phyloP scores from a whole-genome alignment of 2,797 vertebrate species.

The Oryzias dopingdopingensis region DNA sequence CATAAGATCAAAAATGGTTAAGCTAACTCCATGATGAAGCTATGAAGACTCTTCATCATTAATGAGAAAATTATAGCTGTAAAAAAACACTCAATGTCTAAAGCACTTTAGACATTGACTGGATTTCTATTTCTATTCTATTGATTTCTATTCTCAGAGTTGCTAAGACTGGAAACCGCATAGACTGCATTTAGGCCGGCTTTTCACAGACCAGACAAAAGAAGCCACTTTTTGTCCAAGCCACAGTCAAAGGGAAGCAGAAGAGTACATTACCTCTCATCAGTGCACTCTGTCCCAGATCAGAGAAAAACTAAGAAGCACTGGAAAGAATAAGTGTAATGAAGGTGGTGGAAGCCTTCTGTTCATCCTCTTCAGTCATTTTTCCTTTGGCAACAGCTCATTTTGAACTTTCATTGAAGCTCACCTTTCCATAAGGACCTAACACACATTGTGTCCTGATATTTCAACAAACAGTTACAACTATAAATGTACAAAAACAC shows the following conservation, averaged over 20 bases:
- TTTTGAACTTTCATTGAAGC: constrained; percentile 45
- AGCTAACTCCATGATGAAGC: constrained; percentile 12
- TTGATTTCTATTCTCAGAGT: neutral
- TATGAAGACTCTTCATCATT: constrained; percentile 20
- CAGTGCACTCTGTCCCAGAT: constrained; percentile 33
- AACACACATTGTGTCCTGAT: no score
- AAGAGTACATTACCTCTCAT: constrained; percentile 37
- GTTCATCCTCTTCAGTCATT: constrained; percentile 23
- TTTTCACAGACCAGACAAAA: constrained; percentile 1
- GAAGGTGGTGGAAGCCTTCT: constrained; percentile 32
- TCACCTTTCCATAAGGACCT: constrained; percentile 26
- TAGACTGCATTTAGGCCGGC: neutral
- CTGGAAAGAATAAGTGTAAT: constrained; percentile 47
- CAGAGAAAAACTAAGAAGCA: constrained; percentile 17
- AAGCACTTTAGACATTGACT: neutral
- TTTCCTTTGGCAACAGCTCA: constrained; percentile 19
- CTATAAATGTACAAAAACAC: no score
- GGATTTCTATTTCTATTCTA: neutral
- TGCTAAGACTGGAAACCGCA: neutral
- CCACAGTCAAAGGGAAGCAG: constrained; percentile 6
- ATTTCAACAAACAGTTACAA: no score
- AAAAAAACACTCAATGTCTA: no score
- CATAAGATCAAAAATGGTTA: constrained; percentile 51
- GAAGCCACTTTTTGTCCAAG: constrained; percentile 5
- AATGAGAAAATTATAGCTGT: constrained; percentile 11